A percentile compares a stretch with the other conserved stretches of the same genome.
These are phyloP conservation scores for Bettongia penicillata DNA, from an alignment of 2,113 vertebrate genomes.

Conservation along the genomic window DNA sequence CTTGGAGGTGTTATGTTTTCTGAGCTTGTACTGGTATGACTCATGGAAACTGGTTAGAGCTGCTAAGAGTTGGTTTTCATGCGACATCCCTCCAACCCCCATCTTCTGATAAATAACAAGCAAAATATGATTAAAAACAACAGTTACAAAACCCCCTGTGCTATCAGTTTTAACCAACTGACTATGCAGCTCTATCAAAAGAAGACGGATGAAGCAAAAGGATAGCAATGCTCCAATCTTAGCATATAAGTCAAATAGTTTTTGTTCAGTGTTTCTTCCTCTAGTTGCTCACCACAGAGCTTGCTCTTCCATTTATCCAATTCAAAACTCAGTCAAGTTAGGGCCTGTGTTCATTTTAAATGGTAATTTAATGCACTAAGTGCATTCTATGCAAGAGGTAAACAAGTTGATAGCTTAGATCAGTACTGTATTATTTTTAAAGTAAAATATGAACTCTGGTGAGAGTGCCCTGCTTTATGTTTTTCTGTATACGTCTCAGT, in stretches of 20 bases:
- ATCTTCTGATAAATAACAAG: constrained; percentile 59
- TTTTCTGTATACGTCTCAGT: constrained; percentile 2
- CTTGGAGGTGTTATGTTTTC: background rate
- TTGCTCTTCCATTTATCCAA: constrained; percentile 37
- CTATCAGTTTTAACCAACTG: background rate
- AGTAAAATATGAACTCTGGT: constrained; percentile 24
- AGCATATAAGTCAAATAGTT: constrained; percentile 29
- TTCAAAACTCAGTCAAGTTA: constrained; percentile 37
- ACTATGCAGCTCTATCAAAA: constrained; percentile 19
- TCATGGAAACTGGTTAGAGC: constrained; percentile 59
- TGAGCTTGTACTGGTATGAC: constrained; percentile 71
- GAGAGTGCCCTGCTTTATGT: background rate
- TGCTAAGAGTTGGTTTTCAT: constrained; percentile 68
- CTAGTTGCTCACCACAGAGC: constrained; percentile 6
- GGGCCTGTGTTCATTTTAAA: constrained; percentile 42
- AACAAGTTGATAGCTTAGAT: constrained; percentile 34
- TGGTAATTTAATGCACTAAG: constrained; percentile 33
- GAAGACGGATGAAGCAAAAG: constrained; percentile 31
- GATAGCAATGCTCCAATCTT: constrained; percentile 54
- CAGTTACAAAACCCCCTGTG: constrained; percentile 33
- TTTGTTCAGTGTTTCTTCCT: constrained; percentile 27
- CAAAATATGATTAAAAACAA: constrained; percentile 45
- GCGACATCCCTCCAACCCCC: constrained; percentile 44
- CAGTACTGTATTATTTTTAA: constrained; percentile 16
- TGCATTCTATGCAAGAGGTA: constrained; percentile 54